These are phyloP conservation scores for Panthera uncia DNA, from an alignment of 2,113 vertebrate genomes.

Conservation along the genomic window DNA sequence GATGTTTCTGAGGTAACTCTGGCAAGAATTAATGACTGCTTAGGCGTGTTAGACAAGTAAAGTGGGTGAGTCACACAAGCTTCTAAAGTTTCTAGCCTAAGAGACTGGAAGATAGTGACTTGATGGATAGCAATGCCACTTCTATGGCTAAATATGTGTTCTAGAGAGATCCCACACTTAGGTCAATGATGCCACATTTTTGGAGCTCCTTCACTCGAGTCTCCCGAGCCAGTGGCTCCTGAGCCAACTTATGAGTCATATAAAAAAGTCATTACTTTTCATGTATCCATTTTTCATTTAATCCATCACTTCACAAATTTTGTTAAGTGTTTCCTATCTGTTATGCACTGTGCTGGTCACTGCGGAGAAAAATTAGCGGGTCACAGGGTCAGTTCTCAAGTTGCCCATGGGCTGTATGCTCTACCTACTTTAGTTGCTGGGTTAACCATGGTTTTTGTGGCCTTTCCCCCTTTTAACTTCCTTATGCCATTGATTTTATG, in stretches of 20 bases:
- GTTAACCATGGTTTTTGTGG: neutral
- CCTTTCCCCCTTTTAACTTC: neutral
- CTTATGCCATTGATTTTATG: neutral
- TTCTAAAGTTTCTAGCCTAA: slow-evolving; percentile 41
- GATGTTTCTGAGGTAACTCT: neutral
- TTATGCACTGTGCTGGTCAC: neutral
- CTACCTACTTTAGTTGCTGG: neutral
- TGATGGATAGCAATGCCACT: slow-evolving; percentile 48
- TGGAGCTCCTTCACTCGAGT: slow-evolving; percentile 45
- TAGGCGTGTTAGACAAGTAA: neutral
- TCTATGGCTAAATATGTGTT: slow-evolving; percentile 44
- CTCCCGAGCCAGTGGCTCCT: slow-evolving; percentile 37
- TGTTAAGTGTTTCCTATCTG: neutral
- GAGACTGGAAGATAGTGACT: slow-evolving; percentile 30
- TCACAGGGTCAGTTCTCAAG: neutral
- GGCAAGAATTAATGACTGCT: slow-evolving; percentile 45
- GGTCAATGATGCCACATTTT: slow-evolving; percentile 55
- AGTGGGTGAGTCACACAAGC: slow-evolving; percentile 59
- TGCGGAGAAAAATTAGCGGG: neutral
- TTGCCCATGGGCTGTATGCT: neutral
- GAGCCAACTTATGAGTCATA: slow-evolving; percentile 76
- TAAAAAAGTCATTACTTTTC: slow-evolving; percentile 59
- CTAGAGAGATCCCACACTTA: slow-evolving; percentile 42
- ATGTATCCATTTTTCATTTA: slow-evolving; percentile 55
- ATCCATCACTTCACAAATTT: slow-evolving; percentile 45